Conservation (phyloP, 2,113 vertebrate species). For the Prinia subflava region DNA sequence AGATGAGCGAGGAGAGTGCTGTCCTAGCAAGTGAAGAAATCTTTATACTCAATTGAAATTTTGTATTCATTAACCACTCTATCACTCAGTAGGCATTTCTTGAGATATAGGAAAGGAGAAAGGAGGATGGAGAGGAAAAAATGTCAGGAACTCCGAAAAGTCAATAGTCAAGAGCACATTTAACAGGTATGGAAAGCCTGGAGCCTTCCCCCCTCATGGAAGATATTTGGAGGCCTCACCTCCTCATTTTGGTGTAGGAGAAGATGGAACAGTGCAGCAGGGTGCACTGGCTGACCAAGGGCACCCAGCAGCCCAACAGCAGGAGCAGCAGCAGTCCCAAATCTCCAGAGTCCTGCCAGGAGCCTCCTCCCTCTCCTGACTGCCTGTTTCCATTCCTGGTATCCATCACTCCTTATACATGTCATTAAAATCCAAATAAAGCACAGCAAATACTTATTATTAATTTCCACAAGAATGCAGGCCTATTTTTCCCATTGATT, state of each 20-base stretch:
- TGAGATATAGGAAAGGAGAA: not conserved
- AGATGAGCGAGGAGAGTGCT: not conserved
- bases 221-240: not conserved
- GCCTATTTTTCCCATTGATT: not conserved
- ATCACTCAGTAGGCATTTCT: not conserved
- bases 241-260: not conserved
- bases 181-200: not conserved
- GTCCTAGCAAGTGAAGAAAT: not conserved
- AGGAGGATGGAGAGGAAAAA: not conserved
- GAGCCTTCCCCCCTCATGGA: not conserved
- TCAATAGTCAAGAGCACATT: fast-evolving
- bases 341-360: not conserved
- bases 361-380: not conserved
- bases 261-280: not conserved
- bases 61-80: not conserved
- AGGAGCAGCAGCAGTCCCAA: not conserved
- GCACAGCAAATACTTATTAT: constrained; percentile 15
- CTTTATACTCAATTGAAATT: not conserved
- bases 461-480: not conserved
- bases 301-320: not conserved
- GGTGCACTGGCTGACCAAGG: not conserved
- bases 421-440: constrained; percentile 34
- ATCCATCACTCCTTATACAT: not conserved
- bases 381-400: not conserved
- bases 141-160: not conserved